Evolutionary conservation across 2,888 invertebrate genomes (phyloP).

Genomic region (Halictus ligatus): DNA sequence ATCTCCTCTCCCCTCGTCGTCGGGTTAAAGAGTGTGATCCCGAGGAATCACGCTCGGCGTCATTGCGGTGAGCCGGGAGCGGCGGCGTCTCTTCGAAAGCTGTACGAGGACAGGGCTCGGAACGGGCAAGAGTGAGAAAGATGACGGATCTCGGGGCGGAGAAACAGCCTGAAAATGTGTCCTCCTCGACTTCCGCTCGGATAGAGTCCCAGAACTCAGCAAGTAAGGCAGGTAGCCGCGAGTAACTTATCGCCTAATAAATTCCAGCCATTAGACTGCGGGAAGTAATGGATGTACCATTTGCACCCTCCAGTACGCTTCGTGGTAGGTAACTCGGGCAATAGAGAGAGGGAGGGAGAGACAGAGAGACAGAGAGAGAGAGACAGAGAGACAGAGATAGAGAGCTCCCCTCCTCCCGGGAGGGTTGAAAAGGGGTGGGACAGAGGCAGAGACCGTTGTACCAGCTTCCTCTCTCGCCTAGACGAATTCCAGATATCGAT

Average conservation of each 20-base stretch:
- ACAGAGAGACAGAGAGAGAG: background rate
- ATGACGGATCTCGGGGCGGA: conserved; percentile 37
- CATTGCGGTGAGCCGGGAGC: conserved; percentile 56
- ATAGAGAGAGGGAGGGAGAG: conserved; percentile 7
- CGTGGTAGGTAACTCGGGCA: conserved; percentile 50
- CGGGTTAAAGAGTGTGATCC: conserved; percentile 54
- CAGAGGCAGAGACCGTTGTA: conserved; percentile 14
- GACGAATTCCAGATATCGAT: conserved; percentile 72
- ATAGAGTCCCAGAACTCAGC: conserved; percentile 72
- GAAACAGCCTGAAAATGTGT: conserved; percentile 72
- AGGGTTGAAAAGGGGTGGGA: background rate
- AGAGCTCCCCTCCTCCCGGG: background rate
- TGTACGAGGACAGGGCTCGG: background rate
- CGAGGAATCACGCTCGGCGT: conserved; percentile 64
- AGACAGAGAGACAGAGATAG: background rate
- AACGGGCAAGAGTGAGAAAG: background rate
- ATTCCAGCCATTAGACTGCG: conserved; percentile 80
- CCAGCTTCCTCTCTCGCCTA: conserved; percentile 39
- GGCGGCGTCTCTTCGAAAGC: conserved; percentile 50
- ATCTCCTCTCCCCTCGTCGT: conserved; percentile 45
- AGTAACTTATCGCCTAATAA: conserved; percentile 81
- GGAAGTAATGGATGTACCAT: conserved; percentile 80
- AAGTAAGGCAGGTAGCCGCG: conserved; percentile 70
- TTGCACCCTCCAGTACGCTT: conserved; percentile 75
- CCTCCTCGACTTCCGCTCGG: conserved; percentile 70